Percentiles rank a stretch among this genome's conserved stretches.
phyloP scores from a whole-genome alignment of 2,113 vertebrate genomes.

The Ploceus nigricollis region DNA sequence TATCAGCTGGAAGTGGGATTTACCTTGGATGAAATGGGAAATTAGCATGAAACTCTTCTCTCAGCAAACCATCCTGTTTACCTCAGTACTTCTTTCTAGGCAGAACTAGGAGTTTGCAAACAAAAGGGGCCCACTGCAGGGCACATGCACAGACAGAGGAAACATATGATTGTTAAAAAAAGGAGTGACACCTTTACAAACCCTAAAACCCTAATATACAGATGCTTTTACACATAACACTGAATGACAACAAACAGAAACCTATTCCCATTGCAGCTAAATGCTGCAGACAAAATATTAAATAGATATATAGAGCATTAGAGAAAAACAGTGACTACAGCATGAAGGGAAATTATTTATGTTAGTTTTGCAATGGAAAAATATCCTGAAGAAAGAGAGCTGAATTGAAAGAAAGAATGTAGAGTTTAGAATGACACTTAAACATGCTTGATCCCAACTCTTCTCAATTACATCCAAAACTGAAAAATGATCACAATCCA shows the following conservation, averaged over 20 bases:
- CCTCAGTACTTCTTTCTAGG: background rate
- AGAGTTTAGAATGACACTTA: background rate
- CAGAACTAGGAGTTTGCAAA: background rate
- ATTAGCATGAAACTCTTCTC: background rate
- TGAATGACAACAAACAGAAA: background rate
- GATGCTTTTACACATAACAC: background rate
- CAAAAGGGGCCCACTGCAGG: background rate
- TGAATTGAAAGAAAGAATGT: background rate
- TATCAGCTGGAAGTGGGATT: background rate
- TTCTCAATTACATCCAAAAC: background rate
- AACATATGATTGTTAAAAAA: background rate
- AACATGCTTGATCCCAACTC: background rate
- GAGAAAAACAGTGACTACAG: background rate
- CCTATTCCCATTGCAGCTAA: background rate
- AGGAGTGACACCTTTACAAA: background rate
- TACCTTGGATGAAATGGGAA: background rate
- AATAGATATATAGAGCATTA: background rate
- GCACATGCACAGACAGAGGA: background rate
- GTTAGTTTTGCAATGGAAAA: background rate
- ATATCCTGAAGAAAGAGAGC: background rate
- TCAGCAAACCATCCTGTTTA: background rate
- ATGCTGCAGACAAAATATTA: background rate
- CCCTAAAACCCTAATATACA: background rate
- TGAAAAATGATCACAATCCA: background rate
- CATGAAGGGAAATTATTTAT: background rate